Evolutionary conservation across 35 echinoderm and acorn worm species (phyloP), one percentile per base, ranked within the genome.

Genomic region (Apostichopus californicus): DNA sequence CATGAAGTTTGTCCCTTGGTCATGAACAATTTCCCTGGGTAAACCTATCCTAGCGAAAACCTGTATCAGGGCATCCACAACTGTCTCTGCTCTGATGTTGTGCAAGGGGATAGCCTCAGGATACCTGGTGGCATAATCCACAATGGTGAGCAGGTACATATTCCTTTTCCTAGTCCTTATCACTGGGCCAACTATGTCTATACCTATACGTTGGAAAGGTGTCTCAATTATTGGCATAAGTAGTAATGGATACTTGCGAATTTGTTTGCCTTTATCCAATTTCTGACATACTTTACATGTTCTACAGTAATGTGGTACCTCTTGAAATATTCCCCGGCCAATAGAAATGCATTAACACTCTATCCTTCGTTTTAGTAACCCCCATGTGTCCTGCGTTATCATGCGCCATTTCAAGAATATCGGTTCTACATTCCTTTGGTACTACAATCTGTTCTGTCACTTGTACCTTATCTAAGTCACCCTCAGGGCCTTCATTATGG

Each of bases 1-100:
- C 23, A 71, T 75, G 68, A 77, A 90, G 46, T 90, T 90, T 73
- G 88, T 75, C 4, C 89, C 89, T 91, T 91, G 89, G 78, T 91
- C 71, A 54, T 24, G 26, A 26, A 78, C 77, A 78, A 91, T 78
- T n/a, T 91, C 89, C 53, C 3, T 54, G 18, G 89, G 89, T 52
- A 91, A 54, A 15, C 72, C 89, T 46, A 78, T 34, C 72, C 28
- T 34, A 77, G 8, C 17, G 57, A 91, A 91, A 21, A 78, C 12
- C 71, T 91, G 18, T 26, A 91, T 78, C 71, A 91, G 57, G 2
- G 46, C 71, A 91, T 77, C 52, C 57, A 25, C 34, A 28, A 78
- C 52, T 5, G 60, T 90, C 10, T 23, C 26, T 7, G 61, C 18
- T 70, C 73, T 65, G 13, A 73, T 12, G 52, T 52, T 90, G 6